Base-by-base conservation (phyloP, 2,797 vertebrate genomes). In the Xyrichtys novacula region DNA sequence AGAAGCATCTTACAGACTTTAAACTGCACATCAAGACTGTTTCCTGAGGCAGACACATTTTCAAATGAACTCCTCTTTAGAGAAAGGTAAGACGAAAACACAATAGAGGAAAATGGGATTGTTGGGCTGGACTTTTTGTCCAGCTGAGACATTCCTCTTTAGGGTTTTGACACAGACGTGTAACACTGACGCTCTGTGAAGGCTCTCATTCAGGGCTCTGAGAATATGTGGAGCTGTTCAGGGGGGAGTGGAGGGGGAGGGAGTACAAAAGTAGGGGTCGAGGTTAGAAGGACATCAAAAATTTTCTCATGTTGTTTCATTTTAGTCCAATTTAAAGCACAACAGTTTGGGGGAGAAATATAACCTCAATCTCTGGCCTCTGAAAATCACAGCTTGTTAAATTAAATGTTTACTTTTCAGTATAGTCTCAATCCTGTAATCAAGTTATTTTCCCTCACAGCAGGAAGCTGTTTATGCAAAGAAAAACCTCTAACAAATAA, bases 151-250 rank as follows among this genome's bases (percentile, higher is more conserved):
- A 65, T 60, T 78, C 65, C 55, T 20, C 49, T 66, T 4, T 22
- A 50, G 65, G 71, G 70, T 43, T 76, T 70, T 80, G 80, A 77
- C 81, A 88, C 78, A 88, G 79, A 87, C 85, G 71, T 76, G 73
- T 15, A 64, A 88, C 79, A 84, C 68, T 88, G 81, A 85, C 43
- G 17, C 69, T 36, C 25, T 38, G 58, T 85, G 75, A 89, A 91
- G 86, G 82, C 55, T 80, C 70, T 87, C 78, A 84, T 87, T 88
- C 85, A 86, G 48, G 64, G 43, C n/a, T 67, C 17, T 12, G 26
- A 87, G 76, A 76, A 77, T 80, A 69, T 59, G 28, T n/a, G n/a
- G 65, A 52, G 63, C 62, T 42, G 57, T 28, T 26, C 29, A 31
- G 46, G 44, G 28, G 19, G 14, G 7, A 44, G 26, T 19, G 26